A percentile compares a stretch with the other conserved stretches of the same genome.
Conservation (phyloP, 2,888 invertebrate genomes). For the Gastracanthus pulcherrimus region DNA sequence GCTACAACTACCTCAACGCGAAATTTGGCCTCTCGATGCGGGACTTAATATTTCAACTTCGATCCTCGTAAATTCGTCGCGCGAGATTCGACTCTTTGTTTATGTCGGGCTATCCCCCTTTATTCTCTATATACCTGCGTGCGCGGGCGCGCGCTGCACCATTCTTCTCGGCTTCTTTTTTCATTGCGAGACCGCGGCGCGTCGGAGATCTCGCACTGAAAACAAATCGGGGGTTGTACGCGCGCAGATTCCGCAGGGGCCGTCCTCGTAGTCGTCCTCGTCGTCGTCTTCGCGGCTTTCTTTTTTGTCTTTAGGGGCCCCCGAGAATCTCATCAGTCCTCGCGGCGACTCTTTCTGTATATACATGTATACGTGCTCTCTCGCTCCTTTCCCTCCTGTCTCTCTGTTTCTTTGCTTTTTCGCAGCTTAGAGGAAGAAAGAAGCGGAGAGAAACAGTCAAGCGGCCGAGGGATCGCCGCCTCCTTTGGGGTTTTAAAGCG, state of each 20-base stretch:
- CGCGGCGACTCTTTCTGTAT: not conserved
- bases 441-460: not conserved
- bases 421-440: not conserved
- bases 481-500: not conserved
- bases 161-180: slow-evolving; percentile 5
- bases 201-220: slow-evolving; percentile 15
- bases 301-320: not conserved
- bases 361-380: no score
- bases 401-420: no score
- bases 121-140: not conserved
- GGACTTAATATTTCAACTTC: slow-evolving; percentile 51
- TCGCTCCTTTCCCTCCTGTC: no score
- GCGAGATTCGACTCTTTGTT: not conserved
- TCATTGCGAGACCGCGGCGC: not conserved
- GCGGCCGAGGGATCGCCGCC: not conserved
- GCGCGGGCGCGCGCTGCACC: no score
- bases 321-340: slow-evolving; percentile 17
- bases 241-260: slow-evolving; percentile 32
- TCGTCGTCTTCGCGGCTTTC: no score
- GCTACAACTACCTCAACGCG: no score
- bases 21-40: not conserved
- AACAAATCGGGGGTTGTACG: slow-evolving; percentile 47
- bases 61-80: slow-evolving; percentile 55
- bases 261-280: no score
- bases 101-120: slow-evolving; percentile 1